Evolutionary conservation across 2,113 vertebrate genomes (phyloP), one percentile per base, ranked within the genome.

Genomic region (Hyla sarda): DNA sequence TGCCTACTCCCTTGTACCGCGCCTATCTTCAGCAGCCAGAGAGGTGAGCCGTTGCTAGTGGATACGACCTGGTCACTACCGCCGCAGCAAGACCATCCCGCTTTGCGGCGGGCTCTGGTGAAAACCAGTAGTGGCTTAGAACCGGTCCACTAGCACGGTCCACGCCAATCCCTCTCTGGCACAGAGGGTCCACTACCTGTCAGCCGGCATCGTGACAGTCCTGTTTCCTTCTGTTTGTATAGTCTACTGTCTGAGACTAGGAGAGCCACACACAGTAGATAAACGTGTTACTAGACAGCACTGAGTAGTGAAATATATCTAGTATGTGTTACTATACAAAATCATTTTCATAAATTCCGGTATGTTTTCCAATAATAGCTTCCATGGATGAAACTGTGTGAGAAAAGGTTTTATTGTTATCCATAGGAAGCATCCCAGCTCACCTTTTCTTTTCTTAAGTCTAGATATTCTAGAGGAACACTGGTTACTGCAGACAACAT

Each of bases 191-290:
- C n/a, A n/a, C n/a, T n/a, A n/a, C n/a, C n/a, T n/a, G n/a, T n/a
- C n/a, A n/a, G n/a, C n/a, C n/a, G n/a, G n/a, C n/a, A n/a, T n/a
- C n/a, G n/a, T n/a, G n/a, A n/a, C n/a, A n/a, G n/a, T n/a, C 76
- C 28, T 69, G 74, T 41, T 67, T 71, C 74, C 75, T 78, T 77
- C 82, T 58, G 69, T 41, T 62, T 84, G 82, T 84, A 71, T 72
- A 81, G 78, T 81, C 78, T 81, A 58, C 50, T 74, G 71, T 60
- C 82, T 74, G 69, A 28, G 4, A 75, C n/a, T 28, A 45, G 9
- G 16, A 74, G 58, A 14, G 52, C 19, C 50, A 73, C 16, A 58
- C 41, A 80, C 19, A 37, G 17, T 41, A 41, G 17, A 71, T 71
- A 71, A 67, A 67, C 2, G 34, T 41, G 34, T 6, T 32, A 76